Evolutionary conservation across 2,113 vertebrate genomes (phyloP), one percentile per base, ranked within the genome.

Genomic region (Perca schrenkii): DNA sequence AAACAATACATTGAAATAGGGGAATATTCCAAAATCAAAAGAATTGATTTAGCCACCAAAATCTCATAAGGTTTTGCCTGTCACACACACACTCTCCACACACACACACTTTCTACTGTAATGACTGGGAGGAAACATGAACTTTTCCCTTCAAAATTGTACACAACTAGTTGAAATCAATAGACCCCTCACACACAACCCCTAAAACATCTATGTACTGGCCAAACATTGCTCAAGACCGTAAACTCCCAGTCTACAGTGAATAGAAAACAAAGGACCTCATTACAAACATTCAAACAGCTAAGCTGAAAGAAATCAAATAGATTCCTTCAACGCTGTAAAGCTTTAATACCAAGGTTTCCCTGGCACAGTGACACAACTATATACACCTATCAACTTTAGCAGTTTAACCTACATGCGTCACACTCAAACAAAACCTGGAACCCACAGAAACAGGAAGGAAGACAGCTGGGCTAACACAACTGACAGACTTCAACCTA

Each of bases 391-490:
- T 10, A 17, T 62, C 19, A 50, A 54, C 62, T 77, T 25, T 8
- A 36, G 68, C 36, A 21, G 36, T 47, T 82, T 67, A 53, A 82
- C 72, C 63, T 67, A 46, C 46, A 75, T 63, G 43, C 54, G 12
- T 64, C 31, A 74, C 16, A 28, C 21, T 68, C 3, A 67, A 60
- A 63, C 36, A 67, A 83, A 76, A n/a, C 50, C 12, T 5, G 72
- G 22, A 85, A 66, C n/a, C 74, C 61, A 74, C 52, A 77, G 22
- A 5, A 46, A 79, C 43, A 67, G 22, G 16, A 77, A 43, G 70
- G 17, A 77, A 85, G 65, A 64, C 82, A 79, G 61, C 66, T 81
- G 77, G 12, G 25, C 6, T 13, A 62, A 57, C 53, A 77, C 63
- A 60, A 63, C 53, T 22, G 14, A 67, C 62, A 31, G 12, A 67